These are phyloP conservation scores for Eira barbara DNA, from an alignment of 2,113 vertebrate genomes.

Conservation along the genomic window DNA sequence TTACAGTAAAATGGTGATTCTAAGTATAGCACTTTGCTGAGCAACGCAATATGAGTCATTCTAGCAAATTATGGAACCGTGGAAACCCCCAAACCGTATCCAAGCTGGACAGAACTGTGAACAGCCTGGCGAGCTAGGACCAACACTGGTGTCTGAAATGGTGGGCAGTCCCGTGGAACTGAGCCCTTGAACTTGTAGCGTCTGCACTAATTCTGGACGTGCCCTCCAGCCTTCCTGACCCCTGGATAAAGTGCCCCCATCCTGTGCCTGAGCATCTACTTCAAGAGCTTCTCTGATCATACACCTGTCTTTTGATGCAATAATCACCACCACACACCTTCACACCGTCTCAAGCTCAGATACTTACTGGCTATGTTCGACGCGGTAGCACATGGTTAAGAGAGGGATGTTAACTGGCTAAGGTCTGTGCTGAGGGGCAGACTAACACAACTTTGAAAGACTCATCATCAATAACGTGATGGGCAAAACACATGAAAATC, in stretches of 20 bases:
- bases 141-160: not conserved
- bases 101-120: not conserved
- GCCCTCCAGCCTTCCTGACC: too few species aligned
- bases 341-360: not conserved
- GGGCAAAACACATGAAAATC: not conserved
- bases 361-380: not conserved
- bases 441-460: not conserved
- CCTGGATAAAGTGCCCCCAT: not conserved
- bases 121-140: not conserved
- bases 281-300: not conserved
- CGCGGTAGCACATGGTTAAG: not conserved
- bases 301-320: not conserved
- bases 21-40: not conserved
- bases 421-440: not conserved
- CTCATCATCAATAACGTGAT: rapidly evolving
- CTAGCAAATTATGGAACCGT: not conserved
- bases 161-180: not conserved
- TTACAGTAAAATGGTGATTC: not conserved
- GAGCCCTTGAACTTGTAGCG: not conserved
- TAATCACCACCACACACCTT: not conserved
- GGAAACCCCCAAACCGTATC: not conserved
- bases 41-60: not conserved
- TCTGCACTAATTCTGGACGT: not conserved
- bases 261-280: not conserved
- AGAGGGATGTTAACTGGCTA: rapidly evolving